Evolutionary conservation across 2,888 invertebrate species (phyloP).

Genomic region (Ethmia dodecea): DNA sequence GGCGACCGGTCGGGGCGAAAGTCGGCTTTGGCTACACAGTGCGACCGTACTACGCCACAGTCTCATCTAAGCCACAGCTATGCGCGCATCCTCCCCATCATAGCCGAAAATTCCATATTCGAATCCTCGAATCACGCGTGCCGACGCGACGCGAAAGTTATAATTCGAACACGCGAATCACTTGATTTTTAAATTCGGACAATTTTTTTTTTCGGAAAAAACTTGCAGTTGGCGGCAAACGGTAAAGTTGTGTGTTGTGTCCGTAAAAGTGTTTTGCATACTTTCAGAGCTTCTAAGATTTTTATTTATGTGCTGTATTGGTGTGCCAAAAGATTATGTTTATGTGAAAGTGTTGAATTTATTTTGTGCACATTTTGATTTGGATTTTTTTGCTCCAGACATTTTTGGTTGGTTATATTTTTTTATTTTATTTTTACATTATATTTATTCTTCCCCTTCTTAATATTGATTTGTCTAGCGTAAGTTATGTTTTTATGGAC

Average conservation of each 20-base stretch:
- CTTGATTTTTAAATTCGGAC: conserved; percentile 16
- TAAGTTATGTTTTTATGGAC: too few species aligned
- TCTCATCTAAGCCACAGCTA: conserved; percentile 76
- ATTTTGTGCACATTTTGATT: conserved; percentile 70
- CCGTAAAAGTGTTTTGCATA: conserved; percentile 56
- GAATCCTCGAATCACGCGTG: conserved; percentile 52
- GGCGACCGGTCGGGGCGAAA: conserved; percentile 77
- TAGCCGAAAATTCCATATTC: conserved; percentile 65
- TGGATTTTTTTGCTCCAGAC: conserved; percentile 72
- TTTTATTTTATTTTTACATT: conserved; percentile 40
- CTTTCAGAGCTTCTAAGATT: conserved; percentile 58
- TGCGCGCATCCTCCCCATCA: conserved; percentile 74
- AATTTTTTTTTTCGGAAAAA: conserved; percentile 22
- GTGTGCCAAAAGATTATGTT: conserved; percentile 61
- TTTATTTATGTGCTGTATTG: conserved; percentile 55
- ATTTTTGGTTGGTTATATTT: conserved; percentile 71
- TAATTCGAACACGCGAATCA: conserved; percentile 40
- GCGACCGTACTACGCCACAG: conserved; percentile 66
- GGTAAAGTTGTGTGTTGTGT: conserved; percentile 71
- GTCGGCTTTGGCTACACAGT: conserved; percentile 65
- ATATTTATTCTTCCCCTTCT: too few species aligned
- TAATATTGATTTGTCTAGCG: too few species aligned
- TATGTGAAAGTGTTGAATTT: conserved; percentile 66
- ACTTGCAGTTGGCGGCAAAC: conserved; percentile 65
- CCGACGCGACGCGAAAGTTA: conserved; percentile 56